phyloP scores from a whole-genome alignment of 2,797 vertebrate species.

The Pogoniulus pusillus region DNA sequence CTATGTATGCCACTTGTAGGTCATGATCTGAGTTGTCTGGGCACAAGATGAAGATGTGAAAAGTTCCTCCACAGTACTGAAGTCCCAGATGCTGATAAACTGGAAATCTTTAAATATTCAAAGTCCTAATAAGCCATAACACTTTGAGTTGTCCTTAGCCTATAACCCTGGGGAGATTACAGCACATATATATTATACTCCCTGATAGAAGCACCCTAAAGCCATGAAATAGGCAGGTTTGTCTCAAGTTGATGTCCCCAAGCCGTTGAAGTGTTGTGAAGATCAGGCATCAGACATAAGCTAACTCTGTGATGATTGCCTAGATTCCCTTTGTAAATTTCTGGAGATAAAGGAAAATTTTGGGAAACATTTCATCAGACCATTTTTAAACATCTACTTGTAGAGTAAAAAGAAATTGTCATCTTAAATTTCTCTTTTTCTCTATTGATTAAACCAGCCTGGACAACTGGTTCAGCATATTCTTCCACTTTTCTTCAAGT shows the following conservation, averaged over 20 bases:
- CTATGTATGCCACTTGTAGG: rapidly evolving
- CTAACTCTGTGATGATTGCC: neutral
- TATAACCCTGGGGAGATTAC: neutral
- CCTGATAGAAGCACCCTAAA: neutral
- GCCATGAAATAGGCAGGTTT: neutral
- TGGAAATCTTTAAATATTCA: neutral
- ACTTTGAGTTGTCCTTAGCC: neutral
- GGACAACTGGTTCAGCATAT: neutral
- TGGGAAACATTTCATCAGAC: neutral
- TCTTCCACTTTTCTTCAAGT: neutral
- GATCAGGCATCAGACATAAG: neutral
- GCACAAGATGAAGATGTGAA: neutral
- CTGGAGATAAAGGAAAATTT: neutral
- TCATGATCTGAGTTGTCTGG: neutral
- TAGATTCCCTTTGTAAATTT: neutral
- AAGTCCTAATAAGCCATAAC: neutral
- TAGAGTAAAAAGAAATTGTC: neutral
- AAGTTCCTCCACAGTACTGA: neutral
- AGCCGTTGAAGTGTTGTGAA: neutral
- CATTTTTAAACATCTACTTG: neutral
- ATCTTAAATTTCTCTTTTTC: neutral
- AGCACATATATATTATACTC: neutral
- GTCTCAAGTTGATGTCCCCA: neutral
- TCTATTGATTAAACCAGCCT: neutral
- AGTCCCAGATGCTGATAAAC: neutral